Evolutionary conservation across 2,888 invertebrate species (phyloP), one percentile per base, ranked within the genome.

Genomic region (Eutolmus rufibarbis): DNA sequence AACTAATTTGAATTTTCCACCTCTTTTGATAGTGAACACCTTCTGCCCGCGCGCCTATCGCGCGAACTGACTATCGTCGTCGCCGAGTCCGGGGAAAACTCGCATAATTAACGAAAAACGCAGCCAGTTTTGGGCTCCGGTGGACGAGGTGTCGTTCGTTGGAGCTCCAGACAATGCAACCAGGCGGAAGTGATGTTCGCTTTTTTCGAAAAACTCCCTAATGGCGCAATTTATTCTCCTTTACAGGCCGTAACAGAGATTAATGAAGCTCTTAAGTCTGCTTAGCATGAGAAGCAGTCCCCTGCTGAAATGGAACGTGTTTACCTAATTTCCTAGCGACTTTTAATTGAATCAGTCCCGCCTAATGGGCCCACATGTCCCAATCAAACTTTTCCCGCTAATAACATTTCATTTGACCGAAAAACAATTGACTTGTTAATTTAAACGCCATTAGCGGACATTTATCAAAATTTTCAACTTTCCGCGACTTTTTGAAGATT

Each of bases 181-280:
- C 51, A 79, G 31, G 51, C 46, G 79, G 79, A 79, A 79, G 79
- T 79, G 51, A 79, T 79, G 31, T 79, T 51, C 78, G 43, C 23
- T 51, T 51, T 79, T 43, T 79, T 51, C 16, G 51, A 79, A 79
- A 79, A 79, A 12, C 23, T 79, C 51, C 79, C 51, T 79, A 79
- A 79, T 79, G 79, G 79, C 79, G 79, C 79, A 51, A 79, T 79
- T 79, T 79, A 79, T 79, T 79, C 79, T 79, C 51, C 79, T 79
- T 79, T 79, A 79, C 28, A 79, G 51, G 28, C 51, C 56, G 31
- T 79, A 79, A 79, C 79, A 79, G 79, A 79, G 79, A 79, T 79
- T 79, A 79, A 79, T 79, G 79, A 79, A 79, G 79, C 79, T 79
- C 56, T 79, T 79, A 79, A 79, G 56, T 40, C 28, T 46, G 23